Evolutionary conservation across 2,113 vertebrate genomes (phyloP), one percentile per base, ranked within the genome.

Genomic region (Haplotaxodon microlepis): DNA sequence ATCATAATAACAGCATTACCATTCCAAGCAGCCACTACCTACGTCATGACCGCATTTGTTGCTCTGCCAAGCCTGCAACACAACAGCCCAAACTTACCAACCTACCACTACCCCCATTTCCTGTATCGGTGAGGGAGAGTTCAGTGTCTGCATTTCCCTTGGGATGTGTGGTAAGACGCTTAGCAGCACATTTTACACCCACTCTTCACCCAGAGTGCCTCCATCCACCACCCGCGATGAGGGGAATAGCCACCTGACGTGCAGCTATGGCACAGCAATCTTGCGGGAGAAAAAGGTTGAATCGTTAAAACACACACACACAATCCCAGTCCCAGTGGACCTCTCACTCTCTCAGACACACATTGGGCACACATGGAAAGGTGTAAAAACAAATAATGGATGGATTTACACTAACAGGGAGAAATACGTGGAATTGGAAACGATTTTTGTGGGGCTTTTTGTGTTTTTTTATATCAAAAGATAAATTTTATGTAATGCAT

Each of bases 1-100:
- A 91, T 93, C 90, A 89, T 94, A 95, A 95, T 84, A 93, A 93
- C 88, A 84, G 92, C 93, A 96, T 95, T 95, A 92, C 42, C 82
- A 96, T 96, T 95, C 93, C 78, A 24, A 84, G 91, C 94, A 83
- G 92, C 63, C 82, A 11, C 93, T 90, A 89, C 89, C 87, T 92
- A 90, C 88, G 82, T 94, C 92, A 94, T 85, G 91, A 94, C 88
- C 90, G 92, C 91, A 89, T 93, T 92, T 91, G 88, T 90, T 90
- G 86, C 84, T 90, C 78, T 71, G 87, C 91, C 89, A 82, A 51
- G 42, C 73, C 57, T 86, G 76, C 56, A 13, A 50, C 82, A 84
- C 81, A 51, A 71, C 42, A 71, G 47, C 31, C 86, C 42, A 38
- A 45, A 63, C 56, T 66, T 34, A 53, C 40, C 76, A 54, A 80